phyloP scores from a whole-genome alignment of 1,140 invertebrate genomes.

The Probaryconus sp. region DNA sequence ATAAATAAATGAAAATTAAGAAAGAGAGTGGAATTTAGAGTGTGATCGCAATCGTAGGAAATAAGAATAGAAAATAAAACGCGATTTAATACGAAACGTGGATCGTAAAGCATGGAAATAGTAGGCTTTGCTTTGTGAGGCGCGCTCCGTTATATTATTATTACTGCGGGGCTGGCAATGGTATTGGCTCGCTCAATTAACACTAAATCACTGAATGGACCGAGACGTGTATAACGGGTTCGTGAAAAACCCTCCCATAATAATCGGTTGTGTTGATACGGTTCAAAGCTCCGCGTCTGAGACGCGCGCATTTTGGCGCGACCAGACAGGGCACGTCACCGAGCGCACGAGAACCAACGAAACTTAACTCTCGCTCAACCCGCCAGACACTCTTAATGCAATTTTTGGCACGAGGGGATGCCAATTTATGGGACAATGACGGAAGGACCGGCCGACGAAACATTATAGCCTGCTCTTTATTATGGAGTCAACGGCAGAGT shows the following conservation, averaged over 20 bases:
- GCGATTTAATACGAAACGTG: constrained; percentile 52
- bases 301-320: too few relatives aligned
- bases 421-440: too few relatives aligned
- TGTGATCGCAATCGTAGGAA: constrained; percentile 27
- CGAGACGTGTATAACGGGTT: constrained; percentile 34
- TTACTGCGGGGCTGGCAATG: constrained; percentile 20
- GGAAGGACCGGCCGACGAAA: background rate
- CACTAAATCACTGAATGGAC: constrained; percentile 51
- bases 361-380: too few relatives aligned
- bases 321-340: constrained; percentile 1
- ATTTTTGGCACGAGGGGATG: background rate
- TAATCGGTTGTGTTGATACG: constrained; percentile 19
- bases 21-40: too few relatives aligned
- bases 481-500: too few relatives aligned
- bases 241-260: constrained; percentile 30
- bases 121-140: constrained; percentile 44
- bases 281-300: background rate
- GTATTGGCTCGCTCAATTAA: too few relatives aligned
- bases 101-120: constrained; percentile 57
- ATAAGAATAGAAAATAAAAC: constrained; percentile 40
- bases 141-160: constrained; percentile 37
- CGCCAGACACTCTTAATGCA: constrained; percentile 14
- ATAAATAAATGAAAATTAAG: too few relatives aligned
- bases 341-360: too few relatives aligned
- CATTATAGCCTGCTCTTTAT: too few relatives aligned